Evolutionary conservation across 2,888 invertebrate species (phyloP), one percentile per base, ranked within the genome.

Genomic region (Danaus chrysippus): DNA sequence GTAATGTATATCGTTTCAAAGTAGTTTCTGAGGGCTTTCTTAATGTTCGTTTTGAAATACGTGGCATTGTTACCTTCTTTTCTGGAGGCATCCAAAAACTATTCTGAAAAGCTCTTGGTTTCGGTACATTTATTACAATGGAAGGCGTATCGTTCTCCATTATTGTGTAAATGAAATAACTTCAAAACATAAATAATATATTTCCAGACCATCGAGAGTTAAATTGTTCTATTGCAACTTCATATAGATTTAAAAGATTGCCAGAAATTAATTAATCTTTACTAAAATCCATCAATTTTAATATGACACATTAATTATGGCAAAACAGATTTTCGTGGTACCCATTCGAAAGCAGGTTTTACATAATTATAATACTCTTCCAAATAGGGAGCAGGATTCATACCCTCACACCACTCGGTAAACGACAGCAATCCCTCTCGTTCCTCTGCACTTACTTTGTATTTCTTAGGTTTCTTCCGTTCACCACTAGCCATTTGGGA

Each of bases 401-500:
- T 76, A 44, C 86, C 88, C 44, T 88, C 86, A 67, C 91, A 89
- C 90, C 90, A 91, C 19, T 91, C 82, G 3, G 91, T 89, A 70
- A 91, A 91, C 15, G 84, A 58, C 57, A 81, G 15, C 57, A 91
- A 73, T 13, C 82, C 86, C 59, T 89, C 83, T 54, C 71, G 77
- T 70, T 90, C 90, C 59, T 87, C 87, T 15, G 72, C 59, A 8
- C 82, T 71, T 63, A 91, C 68, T 76, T 79, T 88, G 71, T 80
- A 83, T 66, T 77, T 83, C 67, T 71, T 79, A 1, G 68, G 69
- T 63, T 75, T 79, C 6, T 68, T 61, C 15, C 77, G 73, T 59
- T 76, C 73, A 13, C 77, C 79, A 58, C 73, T 73, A 19, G 68
- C 62, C 43, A 75, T 57, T 63, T 70, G 67, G 1, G 73, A 71